Base-by-base conservation (phyloP, 2,113 vertebrate genomes). In the Narcine bancroftii region DNA sequence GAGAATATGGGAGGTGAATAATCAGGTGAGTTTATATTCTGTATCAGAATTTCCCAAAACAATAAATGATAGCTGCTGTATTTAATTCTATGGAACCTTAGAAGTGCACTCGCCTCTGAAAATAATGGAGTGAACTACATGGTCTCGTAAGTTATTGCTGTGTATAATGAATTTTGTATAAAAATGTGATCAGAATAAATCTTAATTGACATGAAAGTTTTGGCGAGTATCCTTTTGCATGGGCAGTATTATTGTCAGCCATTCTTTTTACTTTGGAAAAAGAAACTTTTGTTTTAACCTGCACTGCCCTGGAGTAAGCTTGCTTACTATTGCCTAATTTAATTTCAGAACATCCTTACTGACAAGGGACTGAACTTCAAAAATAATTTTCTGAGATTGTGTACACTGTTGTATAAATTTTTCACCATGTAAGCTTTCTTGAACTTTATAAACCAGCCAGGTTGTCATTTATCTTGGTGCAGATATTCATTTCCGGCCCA, bases 31-130 rank as follows among this genome's bases (percentile, higher is more conserved):
- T 93, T 93, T 93, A 95, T 95, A 95, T 95, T 95, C 93, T 97
- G 96, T 97, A 97, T 94, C 96, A 96, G 95, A 95, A 95, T 95
- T 94, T 94, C 95, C 94, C 95, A 97, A 96, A 96, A 96, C 96
- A 97, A 96, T 96, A 96, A 96, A 50, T 33, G 50, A 53, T 87
- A 63, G 53, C 81, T 87, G 53, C 33, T 87, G 53, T 87, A 60
- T 87, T 87, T 87, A 87, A 63, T 87, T 53, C 33, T 36, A 3
- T 60, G 81, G 33, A 47, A 72, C 45, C 24, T 87, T 60, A 81
- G 87, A 85, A 60, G 6, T 87, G 33, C 50, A 19, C 77, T 81
- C 81, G 60, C 53, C 53, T 63, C 47, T 87, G 50, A 60, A 85
- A 85, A 29, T 92, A 47, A 66, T 92, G 50, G 66, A 71, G 66